Percentiles rank a stretch among this genome's conserved stretches.
These are phyloP conservation scores for Microcebus griseorufus DNA, from an alignment of 2,113 vertebrate genomes.

Conservation along the genomic window DNA sequence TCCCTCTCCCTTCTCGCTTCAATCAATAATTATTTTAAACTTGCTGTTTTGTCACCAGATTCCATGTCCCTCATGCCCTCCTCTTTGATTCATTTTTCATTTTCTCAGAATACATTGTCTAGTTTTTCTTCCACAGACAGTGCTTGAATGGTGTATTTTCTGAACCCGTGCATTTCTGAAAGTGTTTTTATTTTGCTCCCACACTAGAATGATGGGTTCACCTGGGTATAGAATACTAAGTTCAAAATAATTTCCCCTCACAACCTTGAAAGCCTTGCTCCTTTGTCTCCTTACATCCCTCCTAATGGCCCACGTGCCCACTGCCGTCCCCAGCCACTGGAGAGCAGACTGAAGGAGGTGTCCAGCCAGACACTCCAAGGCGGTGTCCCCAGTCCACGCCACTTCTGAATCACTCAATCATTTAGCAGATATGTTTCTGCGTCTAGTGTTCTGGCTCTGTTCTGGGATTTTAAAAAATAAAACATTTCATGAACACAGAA, in stretches of 20 bases:
- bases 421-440: neutral
- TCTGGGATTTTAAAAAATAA: neutral
- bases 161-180: slow-evolving; percentile 13
- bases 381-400: neutral
- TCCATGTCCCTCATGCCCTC: neutral
- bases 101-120: neutral
- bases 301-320: neutral
- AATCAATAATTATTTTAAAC: neutral
- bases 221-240: slow-evolving; percentile 5
- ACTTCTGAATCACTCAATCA: neutral
- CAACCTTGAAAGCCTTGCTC: slow-evolving; percentile 30
- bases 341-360: neutral
- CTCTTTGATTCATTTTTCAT: slow-evolving; percentile 17
- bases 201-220: slow-evolving; percentile 26
- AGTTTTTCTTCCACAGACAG: slow-evolving; percentile 13
- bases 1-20: neutral
- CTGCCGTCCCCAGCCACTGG: neutral
- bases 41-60: slow-evolving; percentile 19
- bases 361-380: rapidly evolving
- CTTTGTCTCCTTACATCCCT: neutral
- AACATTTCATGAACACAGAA: neutral
- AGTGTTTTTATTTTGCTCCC: slow-evolving; percentile 55
- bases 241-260: slow-evolving; percentile 42
- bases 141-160: slow-evolving; percentile 12
- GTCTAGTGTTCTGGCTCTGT: neutral